Percentiles rank a stretch among this genome's conserved stretches.
phyloP scores from a whole-genome alignment of 2,797 vertebrate species.

The Ctenopoma kingsleyae region DNA sequence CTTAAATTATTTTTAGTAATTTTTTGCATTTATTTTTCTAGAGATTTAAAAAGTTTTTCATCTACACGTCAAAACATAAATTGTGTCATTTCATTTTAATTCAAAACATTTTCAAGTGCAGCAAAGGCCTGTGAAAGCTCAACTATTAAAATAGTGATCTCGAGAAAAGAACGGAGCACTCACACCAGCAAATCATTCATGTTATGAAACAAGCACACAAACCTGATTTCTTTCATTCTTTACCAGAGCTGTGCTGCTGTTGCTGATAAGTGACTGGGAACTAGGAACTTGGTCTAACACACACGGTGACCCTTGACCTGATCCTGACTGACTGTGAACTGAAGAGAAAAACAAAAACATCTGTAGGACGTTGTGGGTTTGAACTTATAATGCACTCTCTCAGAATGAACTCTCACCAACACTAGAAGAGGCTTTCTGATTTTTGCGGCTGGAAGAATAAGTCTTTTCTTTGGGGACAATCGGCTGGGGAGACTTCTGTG shows the following conservation, averaged over 20 bases:
- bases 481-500: conserved; percentile 80
- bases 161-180: no score
- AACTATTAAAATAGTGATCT: neutral
- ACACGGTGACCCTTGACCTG: conserved; percentile 90
- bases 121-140: no score
- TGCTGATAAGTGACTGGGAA: conserved; percentile 91
- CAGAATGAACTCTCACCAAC: conserved; percentile 82
- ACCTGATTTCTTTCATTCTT: conserved; percentile 87
- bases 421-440: conserved; percentile 81
- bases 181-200: neutral
- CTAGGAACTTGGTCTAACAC: conserved; percentile 91
- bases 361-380: neutral
- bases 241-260: conserved; percentile 82
- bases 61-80: no score
- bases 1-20: no score
- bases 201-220: conserved; percentile 68
- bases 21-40: no score
- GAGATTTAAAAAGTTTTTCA: no score
- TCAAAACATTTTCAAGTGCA: no score
- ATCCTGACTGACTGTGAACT: conserved; percentile 85
- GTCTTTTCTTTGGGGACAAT: conserved; percentile 90
- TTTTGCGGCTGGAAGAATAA: conserved; percentile 78
- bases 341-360: conserved; percentile 24
- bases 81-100: no score
- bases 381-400: neutral